Percentiles rank a stretch among this genome's conserved stretches.
phyloP scores from a whole-genome alignment of 2,113 vertebrate species.

The Dolichotis patagonum region DNA sequence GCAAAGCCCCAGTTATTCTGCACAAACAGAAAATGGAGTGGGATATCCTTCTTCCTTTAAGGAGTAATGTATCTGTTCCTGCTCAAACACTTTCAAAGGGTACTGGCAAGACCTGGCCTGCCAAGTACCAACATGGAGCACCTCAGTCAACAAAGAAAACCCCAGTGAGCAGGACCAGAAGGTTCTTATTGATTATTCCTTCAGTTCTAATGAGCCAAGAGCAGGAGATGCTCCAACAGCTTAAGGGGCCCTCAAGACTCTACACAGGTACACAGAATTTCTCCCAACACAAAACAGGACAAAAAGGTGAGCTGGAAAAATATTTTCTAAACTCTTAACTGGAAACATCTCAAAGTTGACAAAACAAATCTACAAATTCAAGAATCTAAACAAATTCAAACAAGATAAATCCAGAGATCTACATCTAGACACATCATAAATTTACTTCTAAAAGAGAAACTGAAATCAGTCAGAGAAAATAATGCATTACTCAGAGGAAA shows the following conservation, averaged over 20 bases:
- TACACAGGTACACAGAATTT: not conserved
- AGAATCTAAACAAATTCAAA: constrained; percentile 27
- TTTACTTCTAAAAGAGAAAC: not conserved
- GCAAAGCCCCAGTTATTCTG: not conserved
- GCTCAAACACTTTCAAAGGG: not conserved
- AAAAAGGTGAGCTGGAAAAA: not conserved
- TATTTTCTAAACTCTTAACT: not conserved
- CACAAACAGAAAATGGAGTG: not conserved
- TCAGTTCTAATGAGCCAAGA: not conserved
- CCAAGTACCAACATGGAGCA: not conserved
- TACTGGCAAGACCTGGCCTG: not conserved
- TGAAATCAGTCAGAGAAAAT: not conserved
- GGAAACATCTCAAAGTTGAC: not conserved
- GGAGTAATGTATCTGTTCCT: not conserved
- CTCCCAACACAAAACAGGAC: not conserved
- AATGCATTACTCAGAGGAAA: not conserved
- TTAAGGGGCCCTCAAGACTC: not conserved
- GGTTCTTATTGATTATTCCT: not conserved
- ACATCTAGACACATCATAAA: not conserved
- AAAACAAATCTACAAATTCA: constrained; percentile 23
- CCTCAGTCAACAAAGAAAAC: not conserved
- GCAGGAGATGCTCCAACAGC: not conserved
- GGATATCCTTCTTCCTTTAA: not conserved
- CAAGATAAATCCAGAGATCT: constrained; percentile 18
- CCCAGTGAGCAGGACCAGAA: not conserved